Evolutionary conservation across 2,888 invertebrate genomes (phyloP), one percentile per base, ranked within the genome.

Genomic region (Philaethria dido): DNA sequence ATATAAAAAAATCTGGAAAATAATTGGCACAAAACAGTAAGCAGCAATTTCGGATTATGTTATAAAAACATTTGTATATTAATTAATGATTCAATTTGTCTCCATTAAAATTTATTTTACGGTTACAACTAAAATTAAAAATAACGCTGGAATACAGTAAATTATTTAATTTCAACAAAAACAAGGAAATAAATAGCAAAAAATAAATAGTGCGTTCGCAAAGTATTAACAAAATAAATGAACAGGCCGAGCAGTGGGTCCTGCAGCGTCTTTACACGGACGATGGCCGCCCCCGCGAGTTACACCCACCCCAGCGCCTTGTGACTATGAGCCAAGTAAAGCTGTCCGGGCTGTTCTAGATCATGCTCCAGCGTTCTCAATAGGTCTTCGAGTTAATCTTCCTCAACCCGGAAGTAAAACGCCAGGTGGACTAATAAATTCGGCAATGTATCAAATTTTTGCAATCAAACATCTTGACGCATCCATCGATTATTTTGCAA

Each of bases 291-390:
- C 95, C 36, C 93, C 93, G 4, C 95, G 94, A 70, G 81, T 92
- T 8, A 94, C 94, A 75, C 93, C 93, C 4, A 97, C 97, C 22
- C 98, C 98, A 1, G 97, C 98, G 6, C 98, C 98, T 0, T 97
- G 97, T n/a, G 97, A 97, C 85, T 98, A 98, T 85, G 95, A 96
- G 84, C 96, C 97, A 0, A 95, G 95, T 78, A 96, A 95, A 75
- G 94, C 96, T 0, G 89, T 93, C 44, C 93, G 93, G 73, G 92
- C 87, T 3, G 86, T 89, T 39, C 82, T 90, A 70, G 93, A 94
- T 75, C 88, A 93, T 73, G 92, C 94, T 16, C 95, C 95, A 44
- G 93, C 93, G 39, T 95, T 94, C 83, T 94, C 94, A 67, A 95
- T 95, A 77, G 95, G 95, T 65, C 83, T 93, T 25, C 93, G 94